phyloP scores from a whole-genome alignment of 2,797 vertebrate genomes.

The Falco novaeseelandiae region DNA sequence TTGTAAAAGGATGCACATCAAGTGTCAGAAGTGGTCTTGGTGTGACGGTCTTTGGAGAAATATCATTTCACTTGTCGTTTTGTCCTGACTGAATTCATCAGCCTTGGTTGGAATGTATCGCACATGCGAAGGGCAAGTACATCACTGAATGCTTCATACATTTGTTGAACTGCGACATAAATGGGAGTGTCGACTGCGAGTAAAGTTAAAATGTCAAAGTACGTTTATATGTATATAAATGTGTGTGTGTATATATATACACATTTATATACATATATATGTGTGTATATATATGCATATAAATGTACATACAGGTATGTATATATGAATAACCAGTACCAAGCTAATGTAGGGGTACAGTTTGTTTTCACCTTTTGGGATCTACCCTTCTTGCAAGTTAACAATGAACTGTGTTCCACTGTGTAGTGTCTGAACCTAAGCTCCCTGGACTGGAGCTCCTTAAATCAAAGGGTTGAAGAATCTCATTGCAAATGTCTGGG shows the following conservation, averaged over 20 bases:
- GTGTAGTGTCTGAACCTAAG: background rate
- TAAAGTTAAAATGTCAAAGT: background rate
- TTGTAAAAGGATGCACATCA: background rate
- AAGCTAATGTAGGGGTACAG: background rate
- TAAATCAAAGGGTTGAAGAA: background rate
- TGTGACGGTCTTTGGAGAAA: background rate
- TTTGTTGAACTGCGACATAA: background rate
- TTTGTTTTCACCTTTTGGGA: background rate
- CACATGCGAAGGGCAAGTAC: background rate
- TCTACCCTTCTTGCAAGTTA: background rate
- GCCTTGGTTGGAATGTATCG: background rate
- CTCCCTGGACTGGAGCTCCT: background rate
- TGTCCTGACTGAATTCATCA: background rate
- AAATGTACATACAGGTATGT: too few relatives aligned
- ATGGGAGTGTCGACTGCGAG: background rate
- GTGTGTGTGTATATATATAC: too few relatives aligned
- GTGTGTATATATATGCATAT: too few relatives aligned
- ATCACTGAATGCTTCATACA: background rate
- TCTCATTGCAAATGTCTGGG: too few relatives aligned
- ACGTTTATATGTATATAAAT: too few relatives aligned
- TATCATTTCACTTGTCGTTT: background rate
- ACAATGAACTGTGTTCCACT: background rate
- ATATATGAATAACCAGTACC: background rate
- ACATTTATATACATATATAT: too few relatives aligned
- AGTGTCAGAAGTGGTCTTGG: background rate